Evolutionary conservation across 2,888 invertebrate genomes (phyloP), one percentile per base, ranked within the genome.

Genomic region (Thymelicus sylvestris): DNA sequence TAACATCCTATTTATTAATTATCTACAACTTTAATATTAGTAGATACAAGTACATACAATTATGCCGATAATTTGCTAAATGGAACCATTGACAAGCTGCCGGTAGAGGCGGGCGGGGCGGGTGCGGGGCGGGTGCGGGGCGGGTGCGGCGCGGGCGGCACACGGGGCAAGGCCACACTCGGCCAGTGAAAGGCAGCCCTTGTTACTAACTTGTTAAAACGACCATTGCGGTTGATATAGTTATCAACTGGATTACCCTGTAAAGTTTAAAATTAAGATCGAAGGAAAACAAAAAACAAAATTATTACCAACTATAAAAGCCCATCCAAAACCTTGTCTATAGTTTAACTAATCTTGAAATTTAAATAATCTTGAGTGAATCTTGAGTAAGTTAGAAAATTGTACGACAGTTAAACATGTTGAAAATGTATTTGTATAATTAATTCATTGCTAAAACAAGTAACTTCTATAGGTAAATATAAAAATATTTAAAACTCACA

Each of bases 181-280:
- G 44, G 31, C 38, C 62, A n/a, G 68, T 68, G 68, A 68, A 68
- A 68, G 68, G 68, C 62, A 62, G 63, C 68, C 68, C 68, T 67
- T 61, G 67, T 7, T 38, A 55, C 68, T 57, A 62, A 55, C 44
- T 55, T 47, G 47, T 63, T 47, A 44, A 47, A 39, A 52, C 24
- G 52, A 63, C 24, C 15, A 66, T 7, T 59, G 13, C 52, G 52
- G 15, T 41, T 41, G 57, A 41, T 62, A 7, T 24, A 10, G 13
- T 59, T 47, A 6, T 44, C 47, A 47, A 59, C 59, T 15, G 57
- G 59, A 47, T 59, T 59, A 13, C 38, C n/a, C 2, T 31, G 39
- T 38, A 59, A 59, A 8, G n/a, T 3, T n/a, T 39, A 38, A 59
- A 57, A 59, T 19, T 59, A 2, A 59, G 1, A 7, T 1, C n/a